Conservation (phyloP, 64 coral and sea anemone genomes). For the Trachythela sp. region DNA sequence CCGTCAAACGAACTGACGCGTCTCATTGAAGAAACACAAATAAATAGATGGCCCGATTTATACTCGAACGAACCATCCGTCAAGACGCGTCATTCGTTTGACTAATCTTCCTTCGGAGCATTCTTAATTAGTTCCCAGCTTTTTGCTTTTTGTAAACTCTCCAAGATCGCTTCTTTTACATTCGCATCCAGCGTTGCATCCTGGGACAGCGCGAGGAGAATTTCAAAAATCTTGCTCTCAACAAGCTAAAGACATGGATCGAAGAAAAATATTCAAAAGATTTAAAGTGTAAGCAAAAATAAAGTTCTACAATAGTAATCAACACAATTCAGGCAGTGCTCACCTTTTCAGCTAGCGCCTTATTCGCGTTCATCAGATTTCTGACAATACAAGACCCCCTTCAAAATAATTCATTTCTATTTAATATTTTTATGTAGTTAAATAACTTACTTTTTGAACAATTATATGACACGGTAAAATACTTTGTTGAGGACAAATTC, state of each 20-base stretch:
- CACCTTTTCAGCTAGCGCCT: background rate
- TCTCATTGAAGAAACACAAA: too few relatives aligned
- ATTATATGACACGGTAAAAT: too few relatives aligned
- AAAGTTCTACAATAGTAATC: too few relatives aligned
- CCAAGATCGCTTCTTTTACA: background rate
- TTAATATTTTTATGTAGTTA: background rate
- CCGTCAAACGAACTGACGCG: too few relatives aligned
- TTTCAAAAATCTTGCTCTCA: slow-evolving; percentile 7
- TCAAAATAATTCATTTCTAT: background rate
- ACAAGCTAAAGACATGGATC: background rate
- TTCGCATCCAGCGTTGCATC: background rate
- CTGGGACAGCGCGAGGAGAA: background rate
- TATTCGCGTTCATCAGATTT: background rate
- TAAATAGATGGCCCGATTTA: too few relatives aligned
- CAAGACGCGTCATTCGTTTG: too few relatives aligned
- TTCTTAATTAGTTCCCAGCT: background rate
- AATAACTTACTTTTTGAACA: too few relatives aligned
- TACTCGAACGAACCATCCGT: too few relatives aligned
- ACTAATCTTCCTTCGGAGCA: background rate
- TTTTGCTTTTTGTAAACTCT: background rate
- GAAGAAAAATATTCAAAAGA: background rate
- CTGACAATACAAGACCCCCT: slow-evolving; percentile 4
- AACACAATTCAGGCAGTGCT: too few relatives aligned
- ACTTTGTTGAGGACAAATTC: too few relatives aligned
- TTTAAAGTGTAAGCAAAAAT: background rate